A percentile compares a stretch with the other conserved stretches of the same genome.
Conservation (phyloP, 1,140 invertebrate genomes). For the Drosophila burlai region DNA sequence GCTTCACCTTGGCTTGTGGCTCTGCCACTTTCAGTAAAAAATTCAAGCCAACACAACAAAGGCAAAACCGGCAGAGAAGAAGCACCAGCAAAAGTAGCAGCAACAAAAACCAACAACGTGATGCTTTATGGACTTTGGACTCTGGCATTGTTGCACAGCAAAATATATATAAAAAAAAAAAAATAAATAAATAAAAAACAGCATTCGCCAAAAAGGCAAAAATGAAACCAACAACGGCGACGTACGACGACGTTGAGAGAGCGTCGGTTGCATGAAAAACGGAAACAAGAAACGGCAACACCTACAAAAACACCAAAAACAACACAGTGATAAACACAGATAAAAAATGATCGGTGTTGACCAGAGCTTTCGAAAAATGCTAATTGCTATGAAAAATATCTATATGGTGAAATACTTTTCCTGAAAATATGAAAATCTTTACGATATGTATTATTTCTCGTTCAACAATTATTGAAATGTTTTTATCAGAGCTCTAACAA, state of each 20-base stretch:
- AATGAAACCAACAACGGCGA: constrained; percentile 52
- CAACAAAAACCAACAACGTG: constrained; percentile 58
- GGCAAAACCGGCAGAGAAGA: constrained; percentile 34
- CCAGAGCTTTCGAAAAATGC: neutral
- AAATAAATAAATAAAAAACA: constrained; percentile 37
- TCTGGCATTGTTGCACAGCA: constrained; percentile 40
- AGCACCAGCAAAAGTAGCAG: constrained; percentile 22
- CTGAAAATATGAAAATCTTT: neutral
- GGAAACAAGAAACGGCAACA: constrained; percentile 66
- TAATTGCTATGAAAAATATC: neutral
- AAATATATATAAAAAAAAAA: constrained; percentile 10
- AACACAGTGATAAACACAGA: constrained; percentile 8
- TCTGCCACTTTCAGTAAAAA: constrained; percentile 73
- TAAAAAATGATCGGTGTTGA: neutral
- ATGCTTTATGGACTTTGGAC: constrained; percentile 81
- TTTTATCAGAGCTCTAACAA: too few species aligned
- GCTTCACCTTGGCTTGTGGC: constrained; percentile 75
- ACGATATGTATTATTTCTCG: too few species aligned
- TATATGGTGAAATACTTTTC: neutral
- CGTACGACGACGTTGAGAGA: constrained; percentile 27
- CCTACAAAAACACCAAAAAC: constrained; percentile 37
- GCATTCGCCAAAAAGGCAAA: constrained; percentile 74
- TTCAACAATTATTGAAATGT: too few species aligned
- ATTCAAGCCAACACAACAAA: constrained; percentile 64
- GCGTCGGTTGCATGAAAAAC: constrained; percentile 70